Percentiles rank a stretch among this genome's conserved stretches.
These are phyloP conservation scores for Lophochroa leadbeateri DNA, from an alignment of 2,113 vertebrate species.

Conservation along the genomic window DNA sequence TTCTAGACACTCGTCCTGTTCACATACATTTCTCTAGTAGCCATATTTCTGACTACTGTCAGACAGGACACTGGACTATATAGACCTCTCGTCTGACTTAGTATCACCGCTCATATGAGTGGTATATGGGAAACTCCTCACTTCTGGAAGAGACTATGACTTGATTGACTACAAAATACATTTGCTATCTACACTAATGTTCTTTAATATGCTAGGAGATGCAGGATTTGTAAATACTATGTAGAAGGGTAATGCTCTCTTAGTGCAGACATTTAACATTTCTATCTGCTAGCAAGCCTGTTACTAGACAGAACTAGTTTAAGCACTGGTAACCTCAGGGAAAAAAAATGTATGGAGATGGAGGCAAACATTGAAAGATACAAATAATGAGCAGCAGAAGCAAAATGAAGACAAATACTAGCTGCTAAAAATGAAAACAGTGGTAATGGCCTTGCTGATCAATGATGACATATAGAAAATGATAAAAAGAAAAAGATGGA, in stretches of 20 bases:
- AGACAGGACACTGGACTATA: background rate
- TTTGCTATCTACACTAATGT: background rate
- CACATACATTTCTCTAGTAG: accelerated
- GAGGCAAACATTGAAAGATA: background rate
- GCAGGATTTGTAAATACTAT: background rate
- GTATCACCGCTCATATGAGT: background rate
- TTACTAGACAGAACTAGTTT: background rate
- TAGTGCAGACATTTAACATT: background rate
- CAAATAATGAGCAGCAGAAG: background rate
- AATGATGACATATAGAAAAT: background rate
- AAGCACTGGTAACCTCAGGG: background rate
- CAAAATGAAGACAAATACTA: background rate
- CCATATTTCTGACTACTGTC: background rate
- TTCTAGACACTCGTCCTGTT: background rate
- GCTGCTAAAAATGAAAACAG: background rate
- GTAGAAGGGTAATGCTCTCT: background rate
- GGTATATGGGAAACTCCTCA: background rate
- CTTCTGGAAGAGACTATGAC: background rate
- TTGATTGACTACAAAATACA: background rate
- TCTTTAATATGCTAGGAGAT: background rate
- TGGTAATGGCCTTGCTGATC: background rate
- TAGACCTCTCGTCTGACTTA: background rate
- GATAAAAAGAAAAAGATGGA: background rate
- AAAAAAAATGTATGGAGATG: background rate
- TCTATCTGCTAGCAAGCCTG: background rate